Conservation (phyloP, 2,113 vertebrate genomes). For the Stegastes partitus region DNA sequence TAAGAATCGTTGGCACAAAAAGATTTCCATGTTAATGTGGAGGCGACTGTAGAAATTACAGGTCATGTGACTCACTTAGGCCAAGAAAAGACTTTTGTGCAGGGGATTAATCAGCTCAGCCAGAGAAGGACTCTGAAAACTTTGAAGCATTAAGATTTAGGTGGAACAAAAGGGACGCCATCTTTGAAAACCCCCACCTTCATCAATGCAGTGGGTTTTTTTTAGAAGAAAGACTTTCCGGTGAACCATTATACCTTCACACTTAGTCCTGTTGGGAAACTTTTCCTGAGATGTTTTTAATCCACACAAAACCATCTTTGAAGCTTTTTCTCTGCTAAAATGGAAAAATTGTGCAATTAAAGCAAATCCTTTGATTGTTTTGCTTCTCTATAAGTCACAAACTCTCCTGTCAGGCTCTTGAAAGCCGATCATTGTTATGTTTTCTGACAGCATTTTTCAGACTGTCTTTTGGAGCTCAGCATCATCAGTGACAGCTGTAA, state of each 20-base stretch:
- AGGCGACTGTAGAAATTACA: background rate
- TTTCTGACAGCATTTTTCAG: slow-evolving; percentile 7
- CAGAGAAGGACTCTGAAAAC: too few species aligned
- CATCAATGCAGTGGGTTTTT: too few species aligned
- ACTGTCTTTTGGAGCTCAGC: background rate
- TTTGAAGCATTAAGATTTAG: too few species aligned
- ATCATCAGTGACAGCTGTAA: background rate
- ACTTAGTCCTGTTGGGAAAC: background rate
- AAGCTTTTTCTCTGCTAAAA: background rate
- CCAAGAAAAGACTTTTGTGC: background rate
- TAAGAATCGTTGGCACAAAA: background rate
- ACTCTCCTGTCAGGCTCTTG: background rate
- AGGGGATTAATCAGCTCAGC: background rate
- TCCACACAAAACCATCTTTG: background rate
- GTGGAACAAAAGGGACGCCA: too few species aligned
- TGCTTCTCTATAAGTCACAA: background rate
- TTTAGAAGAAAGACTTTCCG: too few species aligned
- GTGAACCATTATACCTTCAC: too few species aligned
- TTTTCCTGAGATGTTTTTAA: background rate
- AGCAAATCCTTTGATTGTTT: background rate
- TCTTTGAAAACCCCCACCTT: too few species aligned
- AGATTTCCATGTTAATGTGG: too few species aligned
- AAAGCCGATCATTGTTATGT: background rate
- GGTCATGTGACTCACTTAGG: background rate
- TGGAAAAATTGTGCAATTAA: background rate